Evolutionary conservation across 2,113 vertebrate genomes (phyloP).

Genomic region (Hystrix brachyura): DNA sequence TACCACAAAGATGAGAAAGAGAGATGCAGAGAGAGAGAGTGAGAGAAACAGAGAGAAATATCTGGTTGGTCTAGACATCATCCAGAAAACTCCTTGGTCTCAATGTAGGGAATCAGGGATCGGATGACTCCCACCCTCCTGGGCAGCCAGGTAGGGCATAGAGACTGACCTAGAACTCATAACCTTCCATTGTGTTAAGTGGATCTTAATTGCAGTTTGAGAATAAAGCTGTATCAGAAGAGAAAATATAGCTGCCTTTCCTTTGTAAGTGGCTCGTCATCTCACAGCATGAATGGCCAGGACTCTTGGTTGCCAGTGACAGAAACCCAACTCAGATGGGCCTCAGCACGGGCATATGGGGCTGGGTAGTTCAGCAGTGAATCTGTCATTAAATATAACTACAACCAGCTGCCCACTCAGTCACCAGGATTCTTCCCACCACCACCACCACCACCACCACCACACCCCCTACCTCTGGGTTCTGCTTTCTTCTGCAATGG

Average conservation of each 20-base stretch:
- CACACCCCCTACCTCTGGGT: too few relatives aligned
- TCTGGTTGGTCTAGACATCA: not conserved
- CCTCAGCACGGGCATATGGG: not conserved
- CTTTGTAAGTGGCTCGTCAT: not conserved
- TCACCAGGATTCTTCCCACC: not conserved
- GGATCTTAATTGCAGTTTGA: not conserved
- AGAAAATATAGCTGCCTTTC: not conserved
- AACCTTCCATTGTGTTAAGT: not conserved
- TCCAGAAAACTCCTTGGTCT: not conserved
- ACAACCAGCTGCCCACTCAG: not conserved
- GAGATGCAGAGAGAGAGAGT: too few relatives aligned
- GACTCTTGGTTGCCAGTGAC: not conserved
- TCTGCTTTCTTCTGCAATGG: not conserved
- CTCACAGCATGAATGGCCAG: not conserved
- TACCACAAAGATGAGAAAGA: not conserved
- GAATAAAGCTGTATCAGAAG: not conserved
- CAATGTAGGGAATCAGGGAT: not conserved
- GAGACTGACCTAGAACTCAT: not conserved
- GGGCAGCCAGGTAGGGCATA: not conserved
- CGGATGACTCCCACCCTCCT: too few relatives aligned
- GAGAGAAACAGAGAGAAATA: not conserved
- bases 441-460: too few relatives aligned
- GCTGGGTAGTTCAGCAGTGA: not conserved
- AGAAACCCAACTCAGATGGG: not conserved
- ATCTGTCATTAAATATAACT: not conserved